Base-by-base conservation (phyloP, 2,888 invertebrate genomes). In the Trissonchulus sp. region DNA sequence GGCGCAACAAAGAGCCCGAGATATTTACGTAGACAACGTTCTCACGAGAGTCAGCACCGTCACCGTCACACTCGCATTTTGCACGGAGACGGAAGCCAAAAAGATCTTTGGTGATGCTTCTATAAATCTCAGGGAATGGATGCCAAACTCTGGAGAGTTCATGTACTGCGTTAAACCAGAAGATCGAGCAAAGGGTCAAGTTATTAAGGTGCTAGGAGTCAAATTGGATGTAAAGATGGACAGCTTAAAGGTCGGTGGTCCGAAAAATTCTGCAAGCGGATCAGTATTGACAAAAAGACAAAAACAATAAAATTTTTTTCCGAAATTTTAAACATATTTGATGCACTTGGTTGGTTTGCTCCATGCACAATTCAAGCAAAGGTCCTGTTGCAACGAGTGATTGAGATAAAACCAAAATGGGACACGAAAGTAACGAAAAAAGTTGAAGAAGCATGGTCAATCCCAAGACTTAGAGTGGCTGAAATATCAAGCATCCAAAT, bases 321-420 rank as follows among this genome's bases (percentile, higher is more conserved):
- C 30, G 23, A 71, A 30, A 74, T 80, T 38, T 69, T 78, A 23
- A 77, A 74, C 28, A 37, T 76, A 0, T n/a, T n/a, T n/a, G n/a
- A n/a, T n/a, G n/a, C n/a, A n/a, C n/a, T n/a, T n/a, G n/a, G n/a
- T n/a, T n/a, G n/a, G n/a, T n/a, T n/a, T n/a, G n/a, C n/a, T n/a
- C n/a, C n/a, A n/a, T n/a, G n/a, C n/a, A n/a, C n/a, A n/a, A n/a
- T n/a, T n/a, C n/a, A n/a, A n/a, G n/a, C n/a, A n/a, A n/a, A n/a
- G n/a, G n/a, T n/a, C n/a, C 36, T 81, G 3, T 71, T 82, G 36
- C 81, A 82, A 77, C 35, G 76, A 23, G 36, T 81, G 1, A 82
- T 81, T 80, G 73, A 74, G 30, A 34, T 65, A 23, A 71, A 77
- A 1, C 3, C 77, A 1, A 76, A 72, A 1, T 81, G 81, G 81